Conservation (phyloP, 2,888 invertebrate genomes). For the Schrankia costaestrigalis region DNA sequence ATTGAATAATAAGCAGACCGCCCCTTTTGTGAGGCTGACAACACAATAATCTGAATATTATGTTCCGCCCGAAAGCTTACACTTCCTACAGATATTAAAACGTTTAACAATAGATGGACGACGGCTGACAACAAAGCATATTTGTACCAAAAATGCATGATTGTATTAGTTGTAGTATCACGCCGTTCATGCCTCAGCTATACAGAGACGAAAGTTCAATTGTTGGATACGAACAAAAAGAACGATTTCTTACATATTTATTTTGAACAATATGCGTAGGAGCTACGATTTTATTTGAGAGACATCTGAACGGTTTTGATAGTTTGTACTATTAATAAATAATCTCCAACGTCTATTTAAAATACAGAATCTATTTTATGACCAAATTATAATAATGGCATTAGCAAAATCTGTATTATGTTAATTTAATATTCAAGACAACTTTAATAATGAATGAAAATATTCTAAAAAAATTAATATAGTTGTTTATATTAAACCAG, state of each 20-base stretch:
- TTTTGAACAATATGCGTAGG: slow-evolving; percentile 65
- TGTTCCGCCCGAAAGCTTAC: slow-evolving; percentile 42
- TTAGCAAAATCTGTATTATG: background rate
- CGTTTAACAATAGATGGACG: slow-evolving; percentile 54
- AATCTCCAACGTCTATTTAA: background rate
- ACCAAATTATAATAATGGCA: background rate
- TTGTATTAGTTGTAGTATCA: slow-evolving; percentile 35
- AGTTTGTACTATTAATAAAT: slow-evolving; percentile 19
- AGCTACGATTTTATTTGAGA: slow-evolving; percentile 45
- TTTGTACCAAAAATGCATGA: slow-evolving; percentile 52
- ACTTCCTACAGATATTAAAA: slow-evolving; percentile 58
- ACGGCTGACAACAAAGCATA: slow-evolving; percentile 49
- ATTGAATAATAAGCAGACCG: slow-evolving; percentile 48
- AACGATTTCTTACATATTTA: slow-evolving; percentile 66
- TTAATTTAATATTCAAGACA: no score
- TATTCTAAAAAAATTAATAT: no score
- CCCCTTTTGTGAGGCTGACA: slow-evolving; percentile 50
- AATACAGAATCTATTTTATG: background rate
- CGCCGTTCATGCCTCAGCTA: slow-evolving; percentile 36
- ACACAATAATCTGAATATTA: slow-evolving; percentile 39
- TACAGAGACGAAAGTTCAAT: slow-evolving; percentile 46
- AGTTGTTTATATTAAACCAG: no score
- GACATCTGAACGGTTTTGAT: slow-evolving; percentile 38
- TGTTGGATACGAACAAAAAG: slow-evolving; percentile 57
- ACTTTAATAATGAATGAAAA: no score